A percentile compares a stretch with the other conserved stretches of the same genome.
Conservation (phyloP, 1,140 invertebrate genomes). For the Apocrypta bakeri region DNA sequence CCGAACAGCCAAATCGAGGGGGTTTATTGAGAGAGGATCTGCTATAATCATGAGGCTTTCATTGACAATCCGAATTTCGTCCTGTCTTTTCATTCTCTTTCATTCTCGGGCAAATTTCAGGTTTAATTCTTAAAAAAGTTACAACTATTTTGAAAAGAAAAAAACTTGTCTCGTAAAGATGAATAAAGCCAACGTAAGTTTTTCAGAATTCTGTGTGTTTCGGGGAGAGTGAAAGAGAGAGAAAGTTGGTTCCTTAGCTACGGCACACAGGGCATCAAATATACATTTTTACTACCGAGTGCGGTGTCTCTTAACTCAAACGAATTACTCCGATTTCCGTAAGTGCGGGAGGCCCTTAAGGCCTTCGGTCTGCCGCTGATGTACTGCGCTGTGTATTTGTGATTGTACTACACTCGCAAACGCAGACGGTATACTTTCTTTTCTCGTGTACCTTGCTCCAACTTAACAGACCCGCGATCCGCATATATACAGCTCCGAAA, state of each 20-base stretch:
- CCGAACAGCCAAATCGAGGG: slow-evolving; percentile 52
- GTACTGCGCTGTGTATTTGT: not conserved
- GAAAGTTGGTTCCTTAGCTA: not conserved
- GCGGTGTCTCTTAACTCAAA: slow-evolving; percentile 61
- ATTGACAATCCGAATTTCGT: not conserved
- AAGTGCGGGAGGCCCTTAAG: slow-evolving; percentile 54
- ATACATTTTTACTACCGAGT: slow-evolving; percentile 60
- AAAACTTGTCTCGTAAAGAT: slow-evolving; percentile 27
- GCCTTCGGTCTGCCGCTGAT: slow-evolving; percentile 24
- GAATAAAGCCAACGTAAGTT: slow-evolving; percentile 12
- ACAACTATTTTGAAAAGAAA: not conserved
- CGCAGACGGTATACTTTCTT: not conserved
- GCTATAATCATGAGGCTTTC: slow-evolving; percentile 27
- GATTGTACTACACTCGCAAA: not conserved
- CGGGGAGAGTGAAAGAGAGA: not conserved
- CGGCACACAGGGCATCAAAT: slow-evolving; percentile 37
- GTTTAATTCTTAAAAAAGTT: not conserved
- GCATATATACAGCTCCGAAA: not conserved
- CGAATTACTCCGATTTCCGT: slow-evolving; percentile 59
- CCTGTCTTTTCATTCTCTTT: too few relatives aligned
- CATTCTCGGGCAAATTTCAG: not conserved
- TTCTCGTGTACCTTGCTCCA: not conserved
- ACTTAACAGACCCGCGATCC: not conserved
- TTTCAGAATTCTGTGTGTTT: slow-evolving; percentile 1
- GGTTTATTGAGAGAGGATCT: slow-evolving; percentile 20